Conservation (phyloP, 2,113 vertebrate species). For the Tyrannus savana region DNA sequence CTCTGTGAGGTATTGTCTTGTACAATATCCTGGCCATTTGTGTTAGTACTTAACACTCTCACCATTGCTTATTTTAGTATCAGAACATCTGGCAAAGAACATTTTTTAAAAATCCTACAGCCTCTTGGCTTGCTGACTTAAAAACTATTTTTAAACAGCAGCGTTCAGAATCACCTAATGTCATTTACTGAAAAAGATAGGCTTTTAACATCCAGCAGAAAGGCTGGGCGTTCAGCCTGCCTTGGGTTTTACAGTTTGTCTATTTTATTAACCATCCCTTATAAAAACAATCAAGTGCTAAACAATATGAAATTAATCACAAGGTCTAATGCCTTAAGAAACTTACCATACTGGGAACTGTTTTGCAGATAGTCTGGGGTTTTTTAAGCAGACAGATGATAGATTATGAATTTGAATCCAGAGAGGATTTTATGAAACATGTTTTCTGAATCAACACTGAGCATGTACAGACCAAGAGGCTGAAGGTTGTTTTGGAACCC, state of each 20-base stretch:
- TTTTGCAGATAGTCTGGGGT: not conserved
- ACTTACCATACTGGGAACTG: constrained; percentile 37
- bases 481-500: not conserved
- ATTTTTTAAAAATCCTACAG: not conserved
- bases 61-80: constrained; percentile 44
- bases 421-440: constrained; percentile 17
- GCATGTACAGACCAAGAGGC: not conserved
- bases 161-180: constrained; percentile 36
- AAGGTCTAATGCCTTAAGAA: constrained; percentile 15
- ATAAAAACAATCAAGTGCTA: constrained; percentile 48
- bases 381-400: not conserved
- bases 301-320: constrained; percentile 44
- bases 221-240: not conserved
- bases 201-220: constrained; percentile 34
- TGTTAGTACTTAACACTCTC: constrained; percentile 21
- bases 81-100: constrained; percentile 56
- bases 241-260: constrained; percentile 26
- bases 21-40: not conserved
- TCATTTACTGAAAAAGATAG: constrained; percentile 3
- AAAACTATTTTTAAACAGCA: constrained; percentile 28
- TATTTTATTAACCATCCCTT: constrained; percentile 45
- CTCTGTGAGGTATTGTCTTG: not conserved
- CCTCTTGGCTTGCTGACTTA: constrained; percentile 22
- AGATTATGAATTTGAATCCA: constrained; percentile 30
- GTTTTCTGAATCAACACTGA: constrained; percentile 1